Evolutionary conservation across 2,113 vertebrate genomes (phyloP).

Genomic region (Malurus elegans): DNA sequence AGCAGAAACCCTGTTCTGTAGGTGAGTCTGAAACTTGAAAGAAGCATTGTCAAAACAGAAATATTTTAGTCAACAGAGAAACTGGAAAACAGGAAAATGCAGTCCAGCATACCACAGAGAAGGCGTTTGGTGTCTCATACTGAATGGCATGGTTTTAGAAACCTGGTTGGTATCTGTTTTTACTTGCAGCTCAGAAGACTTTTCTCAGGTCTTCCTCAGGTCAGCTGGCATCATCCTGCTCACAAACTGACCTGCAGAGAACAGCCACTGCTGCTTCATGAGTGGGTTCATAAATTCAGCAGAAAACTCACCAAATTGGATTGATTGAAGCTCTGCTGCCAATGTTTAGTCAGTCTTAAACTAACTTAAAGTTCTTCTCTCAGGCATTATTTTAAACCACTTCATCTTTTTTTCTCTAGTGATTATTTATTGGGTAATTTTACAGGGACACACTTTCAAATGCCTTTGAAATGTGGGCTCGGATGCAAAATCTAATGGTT

Average conservation of each 20-base stretch:
- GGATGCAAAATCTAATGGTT: background rate
- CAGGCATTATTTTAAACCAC: background rate
- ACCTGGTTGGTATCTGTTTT: background rate
- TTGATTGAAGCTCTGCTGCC: background rate
- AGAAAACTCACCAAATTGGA: background rate
- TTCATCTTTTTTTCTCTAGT: background rate
- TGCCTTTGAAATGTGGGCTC: background rate
- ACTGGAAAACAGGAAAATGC: constrained; percentile 4
- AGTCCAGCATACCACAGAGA: background rate
- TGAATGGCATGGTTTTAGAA: background rate
- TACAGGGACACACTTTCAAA: background rate
- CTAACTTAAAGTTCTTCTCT: background rate
- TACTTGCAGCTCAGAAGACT: background rate
- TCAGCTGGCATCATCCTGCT: background rate
- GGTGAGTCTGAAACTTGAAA: background rate
- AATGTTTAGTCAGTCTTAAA: background rate
- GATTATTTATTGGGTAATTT: background rate
- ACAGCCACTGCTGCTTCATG: background rate
- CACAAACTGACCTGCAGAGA: background rate
- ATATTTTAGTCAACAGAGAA: background rate
- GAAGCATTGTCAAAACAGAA: background rate
- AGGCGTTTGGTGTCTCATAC: background rate
- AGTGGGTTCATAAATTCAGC: background rate
- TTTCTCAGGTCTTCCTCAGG: background rate
- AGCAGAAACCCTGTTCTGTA: background rate